Percentiles rank a stretch among this genome's conserved stretches.
These are phyloP conservation scores for Alexandromys fortis DNA, from an alignment of 2,113 vertebrate genomes.

Conservation along the genomic window DNA sequence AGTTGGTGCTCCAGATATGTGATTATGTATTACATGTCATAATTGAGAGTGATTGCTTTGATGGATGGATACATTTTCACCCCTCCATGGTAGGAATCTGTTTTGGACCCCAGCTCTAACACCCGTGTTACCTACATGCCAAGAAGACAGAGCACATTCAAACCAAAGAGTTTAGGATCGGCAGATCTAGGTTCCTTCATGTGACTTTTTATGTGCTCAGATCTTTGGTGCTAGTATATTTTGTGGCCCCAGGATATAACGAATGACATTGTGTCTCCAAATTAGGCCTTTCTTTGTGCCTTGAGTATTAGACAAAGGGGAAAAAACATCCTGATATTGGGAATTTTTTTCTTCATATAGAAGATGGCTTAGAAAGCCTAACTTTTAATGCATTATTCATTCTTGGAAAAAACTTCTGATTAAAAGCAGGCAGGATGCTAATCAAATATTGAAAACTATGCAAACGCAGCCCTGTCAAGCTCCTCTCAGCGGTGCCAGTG, in stretches of 20 bases:
- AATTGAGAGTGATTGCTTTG: not conserved
- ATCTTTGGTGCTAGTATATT: conserved; percentile 10
- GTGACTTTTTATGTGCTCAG: not conserved
- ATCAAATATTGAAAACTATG: conserved; percentile 59
- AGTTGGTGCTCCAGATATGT: not conserved
- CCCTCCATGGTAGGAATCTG: not conserved
- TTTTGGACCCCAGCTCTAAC: not conserved
- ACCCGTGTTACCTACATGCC: not conserved
- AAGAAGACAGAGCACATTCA: not conserved
- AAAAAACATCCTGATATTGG: not conserved
- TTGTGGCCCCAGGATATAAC: not conserved
- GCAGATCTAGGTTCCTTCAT: not conserved
- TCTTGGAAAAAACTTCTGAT: conserved; percentile 43
- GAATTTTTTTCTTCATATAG: not conserved
- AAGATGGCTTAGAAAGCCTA: conserved; percentile 18
- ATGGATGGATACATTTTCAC: not conserved
- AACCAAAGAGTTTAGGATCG: not conserved
- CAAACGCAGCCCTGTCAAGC: not conserved
- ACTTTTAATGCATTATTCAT: not conserved
- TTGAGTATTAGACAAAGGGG: not conserved
- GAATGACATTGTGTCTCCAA: not conserved
- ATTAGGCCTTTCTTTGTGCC: conserved; percentile 15
- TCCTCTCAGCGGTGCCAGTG: conserved; percentile 24
- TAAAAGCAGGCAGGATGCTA: conserved; percentile 33
- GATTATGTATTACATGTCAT: not conserved